Evolutionary conservation across 2,888 invertebrate species (phyloP).

Genomic region (Macrosiphum euphorbiae): DNA sequence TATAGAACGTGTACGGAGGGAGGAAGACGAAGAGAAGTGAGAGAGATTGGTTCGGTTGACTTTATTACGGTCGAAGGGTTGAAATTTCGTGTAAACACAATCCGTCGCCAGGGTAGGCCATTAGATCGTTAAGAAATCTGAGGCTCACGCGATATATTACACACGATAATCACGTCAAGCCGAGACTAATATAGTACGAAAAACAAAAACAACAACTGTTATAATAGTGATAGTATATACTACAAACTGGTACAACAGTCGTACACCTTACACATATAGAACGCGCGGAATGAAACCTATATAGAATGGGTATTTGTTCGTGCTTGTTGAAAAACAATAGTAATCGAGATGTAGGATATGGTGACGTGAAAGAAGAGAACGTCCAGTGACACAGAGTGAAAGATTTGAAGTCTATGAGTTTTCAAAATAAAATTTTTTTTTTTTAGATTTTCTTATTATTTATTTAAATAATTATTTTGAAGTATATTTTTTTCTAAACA

Average conservation of each 20-base stretch:
- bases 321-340: not conserved
- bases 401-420: not conserved
- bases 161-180: not conserved
- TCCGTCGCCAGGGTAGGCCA: not conserved
- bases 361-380: not conserved
- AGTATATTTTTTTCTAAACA: not conserved
- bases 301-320: not conserved
- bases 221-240: not conserved
- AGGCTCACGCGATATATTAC: not conserved
- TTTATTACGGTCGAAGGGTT: constrained; percentile 36
- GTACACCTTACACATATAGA: not conserved
- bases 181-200: not conserved
- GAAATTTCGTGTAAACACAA: constrained; percentile 37
- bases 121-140: not conserved
- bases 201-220: not conserved
- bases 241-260: too few species aligned
- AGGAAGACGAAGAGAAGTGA: not conserved
- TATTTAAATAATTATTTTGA: not conserved
- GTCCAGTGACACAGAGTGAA: not conserved
- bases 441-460: not conserved
- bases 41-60: not conserved
- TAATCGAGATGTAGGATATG: not conserved
- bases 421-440: not conserved
- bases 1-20: not conserved
- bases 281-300: not conserved